Conservation (phyloP, 1,140 invertebrate species). For the Stegodyphus mimosarum region DNA sequence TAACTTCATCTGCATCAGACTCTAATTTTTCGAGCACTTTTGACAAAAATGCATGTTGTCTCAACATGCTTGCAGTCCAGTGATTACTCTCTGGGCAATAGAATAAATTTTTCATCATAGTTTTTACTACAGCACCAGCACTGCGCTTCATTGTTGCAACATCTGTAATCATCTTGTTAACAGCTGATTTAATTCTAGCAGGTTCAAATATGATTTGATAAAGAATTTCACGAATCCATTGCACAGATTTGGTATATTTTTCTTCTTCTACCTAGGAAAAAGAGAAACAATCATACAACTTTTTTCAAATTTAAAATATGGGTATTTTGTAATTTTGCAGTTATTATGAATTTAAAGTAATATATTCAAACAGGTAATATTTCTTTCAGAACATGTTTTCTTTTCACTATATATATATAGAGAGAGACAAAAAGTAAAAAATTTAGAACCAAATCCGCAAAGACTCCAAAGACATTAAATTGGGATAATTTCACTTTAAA, state of each 20-base stretch:
- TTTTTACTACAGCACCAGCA: conserved; percentile 73
- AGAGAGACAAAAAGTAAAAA: too few species aligned
- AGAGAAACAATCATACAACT: neutral
- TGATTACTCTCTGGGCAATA: conserved; percentile 80
- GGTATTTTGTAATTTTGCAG: too few species aligned
- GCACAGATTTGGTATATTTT: conserved; percentile 80
- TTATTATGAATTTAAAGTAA: too few species aligned
- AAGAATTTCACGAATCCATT: conserved; percentile 82
- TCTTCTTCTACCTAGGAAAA: conserved; percentile 77
- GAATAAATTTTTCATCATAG: conserved; percentile 75
- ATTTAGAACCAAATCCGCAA: too few species aligned
- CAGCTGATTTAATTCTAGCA: conserved; percentile 80
- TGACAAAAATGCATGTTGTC: conserved; percentile 82
- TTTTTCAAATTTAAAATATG: too few species aligned
- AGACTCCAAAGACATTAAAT: too few species aligned
- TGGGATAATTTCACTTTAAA: too few species aligned
- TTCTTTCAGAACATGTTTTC: too few species aligned
- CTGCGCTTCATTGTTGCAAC: conserved; percentile 78
- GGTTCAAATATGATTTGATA: conserved; percentile 78
- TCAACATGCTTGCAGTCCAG: conserved; percentile 76
- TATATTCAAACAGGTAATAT: too few species aligned
- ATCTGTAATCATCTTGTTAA: conserved; percentile 78
- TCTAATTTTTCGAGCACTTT: conserved; percentile 75
- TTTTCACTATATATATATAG: too few species aligned
- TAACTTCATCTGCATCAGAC: conserved; percentile 69